Evolutionary conservation across 1,140 invertebrate species (phyloP).

Genomic region (Pogonomyrmex barbatus): DNA sequence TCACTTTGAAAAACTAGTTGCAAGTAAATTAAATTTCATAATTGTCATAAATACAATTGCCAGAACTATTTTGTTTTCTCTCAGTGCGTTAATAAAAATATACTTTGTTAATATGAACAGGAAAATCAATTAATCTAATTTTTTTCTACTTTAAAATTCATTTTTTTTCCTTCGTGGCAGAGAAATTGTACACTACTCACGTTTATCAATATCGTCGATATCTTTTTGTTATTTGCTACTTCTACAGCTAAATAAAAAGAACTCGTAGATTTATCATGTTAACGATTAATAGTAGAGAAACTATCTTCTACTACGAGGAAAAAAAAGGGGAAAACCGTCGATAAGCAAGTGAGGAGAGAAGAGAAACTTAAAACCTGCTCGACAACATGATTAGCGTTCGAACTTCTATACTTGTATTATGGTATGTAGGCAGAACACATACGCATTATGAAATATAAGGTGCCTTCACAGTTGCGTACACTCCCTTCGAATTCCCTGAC

Average conservation of each 20-base stretch:
- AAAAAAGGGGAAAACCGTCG: background rate
- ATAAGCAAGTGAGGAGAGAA: background rate
- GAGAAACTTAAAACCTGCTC: constrained; percentile 53
- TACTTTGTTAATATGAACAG: background rate
- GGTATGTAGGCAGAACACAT: constrained; percentile 44
- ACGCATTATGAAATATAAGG: constrained; percentile 48
- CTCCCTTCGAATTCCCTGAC: constrained; percentile 21
- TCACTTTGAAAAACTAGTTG: too few relatives aligned
- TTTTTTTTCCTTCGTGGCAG: background rate
- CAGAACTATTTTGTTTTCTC: too few relatives aligned
- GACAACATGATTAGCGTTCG: constrained; percentile 58
- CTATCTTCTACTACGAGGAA: background rate
- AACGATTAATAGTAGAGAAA: background rate
- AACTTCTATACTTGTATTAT: constrained; percentile 51
- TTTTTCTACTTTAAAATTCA: background rate
- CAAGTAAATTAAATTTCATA: too few relatives aligned
- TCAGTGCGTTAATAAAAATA: background rate
- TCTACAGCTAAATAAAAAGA: background rate
- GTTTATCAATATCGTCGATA: background rate
- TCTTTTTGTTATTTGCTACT: background rate
- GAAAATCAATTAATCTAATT: background rate
- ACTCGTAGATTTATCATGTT: background rate
- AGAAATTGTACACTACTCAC: background rate
- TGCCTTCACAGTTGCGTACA: constrained; percentile 16
- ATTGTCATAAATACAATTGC: too few relatives aligned